Percentiles rank a stretch among this genome's conserved stretches.
phyloP scores from a whole-genome alignment of 2,888 invertebrate genomes.

The Pandemis heparana region DNA sequence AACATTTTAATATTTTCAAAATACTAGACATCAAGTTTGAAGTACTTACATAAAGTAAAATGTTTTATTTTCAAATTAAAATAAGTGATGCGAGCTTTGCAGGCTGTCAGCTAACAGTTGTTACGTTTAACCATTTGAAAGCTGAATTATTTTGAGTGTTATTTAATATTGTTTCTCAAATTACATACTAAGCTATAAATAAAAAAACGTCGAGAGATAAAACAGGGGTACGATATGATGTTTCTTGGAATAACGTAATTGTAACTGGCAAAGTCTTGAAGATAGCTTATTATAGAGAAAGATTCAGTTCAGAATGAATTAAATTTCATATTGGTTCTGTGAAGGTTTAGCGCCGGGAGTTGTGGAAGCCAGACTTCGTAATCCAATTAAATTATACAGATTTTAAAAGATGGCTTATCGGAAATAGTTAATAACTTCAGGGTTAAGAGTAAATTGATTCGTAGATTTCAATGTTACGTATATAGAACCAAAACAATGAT shows the following conservation, averaged over 20 bases:
- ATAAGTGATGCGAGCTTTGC: background rate
- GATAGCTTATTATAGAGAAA: constrained; percentile 28
- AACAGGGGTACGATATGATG: background rate
- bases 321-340: constrained; percentile 27
- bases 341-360: constrained; percentile 22
- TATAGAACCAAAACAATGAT: too few species aligned
- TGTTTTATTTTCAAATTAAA: background rate
- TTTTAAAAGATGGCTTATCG: constrained; percentile 25
- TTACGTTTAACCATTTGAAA: background rate
- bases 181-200: background rate
- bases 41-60: background rate
- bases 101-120: background rate
- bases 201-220: background rate
- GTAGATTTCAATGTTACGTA: background rate
- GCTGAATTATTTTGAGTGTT: background rate
- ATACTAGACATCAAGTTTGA: background rate
- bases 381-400: constrained; percentile 21
- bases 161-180: background rate
- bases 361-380: constrained; percentile 21
- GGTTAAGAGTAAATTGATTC: background rate
- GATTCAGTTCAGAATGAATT: constrained; percentile 22
- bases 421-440: constrained; percentile 12
- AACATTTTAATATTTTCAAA: too few species aligned
- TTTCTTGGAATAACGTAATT: background rate
- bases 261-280: constrained; percentile 3